phyloP scores from a whole-genome alignment of 2,888 invertebrate species.

The Cryptosula pallasiana region DNA sequence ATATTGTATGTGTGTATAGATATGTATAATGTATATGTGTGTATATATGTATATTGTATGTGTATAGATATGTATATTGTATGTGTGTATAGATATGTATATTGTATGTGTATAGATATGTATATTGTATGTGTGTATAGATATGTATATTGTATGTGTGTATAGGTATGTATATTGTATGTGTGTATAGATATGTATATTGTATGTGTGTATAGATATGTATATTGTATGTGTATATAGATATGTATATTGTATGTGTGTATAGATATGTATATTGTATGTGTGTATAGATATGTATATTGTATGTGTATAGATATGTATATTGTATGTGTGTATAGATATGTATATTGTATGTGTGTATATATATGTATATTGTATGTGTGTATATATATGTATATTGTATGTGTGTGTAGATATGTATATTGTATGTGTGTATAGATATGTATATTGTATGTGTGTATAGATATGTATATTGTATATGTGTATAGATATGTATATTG shows the following conservation, averaged over 20 bases:
- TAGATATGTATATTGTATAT: neutral
- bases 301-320: neutral
- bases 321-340: neutral
- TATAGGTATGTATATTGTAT: neutral
- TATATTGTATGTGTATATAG: neutral
- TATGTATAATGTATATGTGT: neutral
- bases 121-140: neutral
- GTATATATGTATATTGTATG: neutral
- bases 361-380: neutral
- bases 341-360: neutral
- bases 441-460: neutral
- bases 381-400: neutral
- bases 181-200: neutral
- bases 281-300: neutral
- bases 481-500: neutral
- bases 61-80: neutral
- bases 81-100: neutral
- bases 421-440: neutral
- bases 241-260: neutral
- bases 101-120: neutral
- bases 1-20: neutral
- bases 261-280: neutral
- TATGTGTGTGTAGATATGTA: neutral
- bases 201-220: neutral
- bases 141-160: neutral